phyloP scores from a whole-genome alignment of 2,888 invertebrate genomes.

The Agapostemon virescens region DNA sequence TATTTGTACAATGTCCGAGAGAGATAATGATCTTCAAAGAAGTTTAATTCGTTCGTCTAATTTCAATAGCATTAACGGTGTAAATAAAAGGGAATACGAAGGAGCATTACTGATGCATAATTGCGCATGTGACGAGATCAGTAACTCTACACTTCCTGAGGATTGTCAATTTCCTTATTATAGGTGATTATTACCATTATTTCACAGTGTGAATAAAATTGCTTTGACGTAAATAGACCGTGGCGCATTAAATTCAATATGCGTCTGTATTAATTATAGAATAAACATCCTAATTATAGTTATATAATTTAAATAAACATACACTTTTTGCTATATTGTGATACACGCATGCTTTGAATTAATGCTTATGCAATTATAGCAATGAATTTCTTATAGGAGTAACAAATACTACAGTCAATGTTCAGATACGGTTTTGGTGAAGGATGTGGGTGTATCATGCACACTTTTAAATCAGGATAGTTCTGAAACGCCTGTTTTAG shows the following conservation, averaged over 20 bases:
- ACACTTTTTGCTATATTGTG: background rate
- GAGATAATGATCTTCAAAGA: slow-evolving; percentile 12
- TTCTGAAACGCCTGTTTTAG: slow-evolving; percentile 29
- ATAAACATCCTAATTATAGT: background rate
- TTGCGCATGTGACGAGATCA: slow-evolving; percentile 18
- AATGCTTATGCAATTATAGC: background rate
- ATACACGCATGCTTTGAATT: background rate
- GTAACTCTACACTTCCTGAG: slow-evolving; percentile 38
- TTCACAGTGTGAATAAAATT: background rate
- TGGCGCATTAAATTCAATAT: background rate
- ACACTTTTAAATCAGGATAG: slow-evolving; percentile 48
- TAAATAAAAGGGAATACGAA: slow-evolving; percentile 11
- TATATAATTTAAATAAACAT: background rate
- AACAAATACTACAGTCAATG: slow-evolving; percentile 47
- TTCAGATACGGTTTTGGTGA: slow-evolving; percentile 67
- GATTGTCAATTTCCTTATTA: slow-evolving; percentile 67
- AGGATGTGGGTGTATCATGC: slow-evolving; percentile 69
- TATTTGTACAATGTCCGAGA: slow-evolving; percentile 19
- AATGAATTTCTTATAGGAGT: slow-evolving; percentile 42
- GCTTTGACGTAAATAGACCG: background rate
- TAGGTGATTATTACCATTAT: slow-evolving; percentile 56
- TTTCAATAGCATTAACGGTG: slow-evolving; percentile 13
- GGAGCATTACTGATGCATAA: slow-evolving; percentile 27
- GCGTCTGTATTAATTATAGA: background rate
- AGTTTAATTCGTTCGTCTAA: slow-evolving; percentile 22